Conservation (phyloP, 2,797 vertebrate genomes). For the Mycteria americana region DNA sequence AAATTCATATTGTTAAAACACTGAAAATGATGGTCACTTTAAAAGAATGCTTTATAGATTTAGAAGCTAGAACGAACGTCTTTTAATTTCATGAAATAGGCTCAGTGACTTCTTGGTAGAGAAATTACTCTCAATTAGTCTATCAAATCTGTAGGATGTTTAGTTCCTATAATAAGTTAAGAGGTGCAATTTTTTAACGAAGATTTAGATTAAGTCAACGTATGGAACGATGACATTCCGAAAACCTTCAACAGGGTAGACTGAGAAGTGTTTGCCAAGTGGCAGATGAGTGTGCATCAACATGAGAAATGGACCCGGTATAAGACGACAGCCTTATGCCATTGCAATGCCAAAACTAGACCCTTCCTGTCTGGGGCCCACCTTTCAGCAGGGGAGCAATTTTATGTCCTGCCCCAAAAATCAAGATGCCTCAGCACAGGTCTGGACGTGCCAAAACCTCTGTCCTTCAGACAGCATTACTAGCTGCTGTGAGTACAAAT, state of each 20-base stretch:
- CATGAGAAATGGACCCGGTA: background rate
- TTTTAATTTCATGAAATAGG: background rate
- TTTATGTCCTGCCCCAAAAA: background rate
- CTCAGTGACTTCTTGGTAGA: background rate
- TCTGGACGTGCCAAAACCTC: background rate
- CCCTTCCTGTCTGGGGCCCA: background rate
- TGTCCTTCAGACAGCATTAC: background rate
- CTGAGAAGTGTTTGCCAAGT: background rate
- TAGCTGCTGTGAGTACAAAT: background rate
- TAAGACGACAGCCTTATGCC: background rate
- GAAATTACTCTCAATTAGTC: background rate
- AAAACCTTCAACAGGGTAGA: background rate
- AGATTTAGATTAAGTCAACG: background rate
- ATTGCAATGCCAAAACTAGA: background rate
- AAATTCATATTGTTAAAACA: background rate
- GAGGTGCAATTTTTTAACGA: background rate
- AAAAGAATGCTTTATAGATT: background rate
- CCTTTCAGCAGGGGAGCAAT: background rate
- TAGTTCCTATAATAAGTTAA: background rate
- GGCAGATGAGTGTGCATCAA: background rate
- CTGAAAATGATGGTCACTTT: background rate
- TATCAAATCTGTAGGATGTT: background rate
- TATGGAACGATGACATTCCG: background rate
- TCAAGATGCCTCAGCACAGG: background rate
- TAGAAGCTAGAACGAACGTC: background rate